Conservation (phyloP, 2,113 vertebrate genomes). For the Danio rerio region GRCz12tu NC_133179.1:18123001-18123500, state of each 20-base stretch:
- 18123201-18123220: background rate
- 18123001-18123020: too few relatives aligned
- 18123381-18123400: background rate
- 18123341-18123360: background rate
- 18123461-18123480: slow-evolving; percentile 14
- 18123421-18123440: background rate
- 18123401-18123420: background rate
- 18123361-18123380: background rate
- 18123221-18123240: background rate
- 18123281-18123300: background rate
- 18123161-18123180: slow-evolving; percentile 73
- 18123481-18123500: background rate
- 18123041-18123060: background rate
- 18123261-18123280: background rate
- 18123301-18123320: slow-evolving; percentile 10
- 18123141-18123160: slow-evolving; percentile 74
- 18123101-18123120: slow-evolving; percentile 88
- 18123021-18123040: background rate
- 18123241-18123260: slow-evolving; percentile 10
- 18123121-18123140: slow-evolving; percentile 86
- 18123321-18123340: slow-evolving; percentile 5
- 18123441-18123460: slow-evolving; percentile 1
- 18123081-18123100: slow-evolving; percentile 92
- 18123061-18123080: slow-evolving; percentile 96
- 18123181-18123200: slow-evolving; percentile 38